Percentiles rank a stretch among this genome's conserved stretches.
These are phyloP conservation scores for Gobio gobio DNA, from an alignment of 2,113 vertebrate genomes.

Conservation along the genomic window DNA sequence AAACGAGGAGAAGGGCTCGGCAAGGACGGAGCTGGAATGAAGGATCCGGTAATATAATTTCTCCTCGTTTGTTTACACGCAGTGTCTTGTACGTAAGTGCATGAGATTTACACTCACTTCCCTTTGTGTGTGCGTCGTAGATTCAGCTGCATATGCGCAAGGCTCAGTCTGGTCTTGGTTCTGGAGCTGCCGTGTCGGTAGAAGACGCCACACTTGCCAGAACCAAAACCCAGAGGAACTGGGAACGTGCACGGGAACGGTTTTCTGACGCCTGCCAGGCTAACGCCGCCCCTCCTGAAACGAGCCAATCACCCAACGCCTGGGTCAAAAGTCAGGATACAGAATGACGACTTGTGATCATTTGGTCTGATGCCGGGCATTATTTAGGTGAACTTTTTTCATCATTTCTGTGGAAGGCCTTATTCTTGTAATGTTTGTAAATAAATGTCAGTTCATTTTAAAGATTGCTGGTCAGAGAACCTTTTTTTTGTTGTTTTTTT, in stretches of 20 bases:
- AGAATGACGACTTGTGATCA: background rate
- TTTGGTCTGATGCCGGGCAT: background rate
- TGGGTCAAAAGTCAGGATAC: slow-evolving; percentile 67
- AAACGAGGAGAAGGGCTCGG: slow-evolving; percentile 95
- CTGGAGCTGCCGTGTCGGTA: slow-evolving; percentile 75
- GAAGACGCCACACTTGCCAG: slow-evolving; percentile 78
- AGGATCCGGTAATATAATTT: slow-evolving; percentile 80
- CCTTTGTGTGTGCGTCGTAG: slow-evolving; percentile 67
- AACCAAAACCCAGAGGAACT: slow-evolving; percentile 89
- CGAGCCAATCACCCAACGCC: slow-evolving; percentile 54
- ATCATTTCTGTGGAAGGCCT: background rate
- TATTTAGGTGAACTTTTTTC: background rate
- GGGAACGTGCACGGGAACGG: slow-evolving; percentile 94
- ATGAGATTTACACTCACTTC: background rate
- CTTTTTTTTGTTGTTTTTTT: background rate
- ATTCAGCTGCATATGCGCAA: slow-evolving; percentile 87
- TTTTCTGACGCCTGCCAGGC: slow-evolving; percentile 86
- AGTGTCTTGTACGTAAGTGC: background rate
- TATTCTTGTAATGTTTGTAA: slow-evolving; percentile 9
- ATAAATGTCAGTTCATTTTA: background rate
- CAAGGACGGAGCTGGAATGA: slow-evolving; percentile 89
- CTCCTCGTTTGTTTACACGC: background rate
- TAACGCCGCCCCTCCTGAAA: slow-evolving; percentile 39
- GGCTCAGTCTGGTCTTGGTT: slow-evolving; percentile 87
- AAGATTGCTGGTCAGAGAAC: background rate